Conservation (phyloP, 2,113 vertebrate genomes). For the Rousettus leschenaultii region DNA sequence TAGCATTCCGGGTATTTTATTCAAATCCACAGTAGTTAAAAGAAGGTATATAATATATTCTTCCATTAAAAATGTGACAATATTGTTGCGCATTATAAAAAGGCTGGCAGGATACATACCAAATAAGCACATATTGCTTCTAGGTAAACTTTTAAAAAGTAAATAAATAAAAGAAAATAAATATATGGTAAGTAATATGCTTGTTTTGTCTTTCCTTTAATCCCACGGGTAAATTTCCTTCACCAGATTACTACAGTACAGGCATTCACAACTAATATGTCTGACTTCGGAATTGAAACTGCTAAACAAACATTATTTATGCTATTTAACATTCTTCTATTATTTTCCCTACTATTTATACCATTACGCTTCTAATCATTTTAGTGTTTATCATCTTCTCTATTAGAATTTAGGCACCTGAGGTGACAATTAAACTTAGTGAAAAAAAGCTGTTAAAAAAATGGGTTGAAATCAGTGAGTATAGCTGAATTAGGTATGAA, state of each 20-base stretch:
- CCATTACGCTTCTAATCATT: neutral
- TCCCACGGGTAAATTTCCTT: conserved; percentile 28
- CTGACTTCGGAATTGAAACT: neutral
- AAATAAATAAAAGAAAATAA: neutral
- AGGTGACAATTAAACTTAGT: neutral
- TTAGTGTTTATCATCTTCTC: neutral
- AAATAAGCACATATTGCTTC: neutral
- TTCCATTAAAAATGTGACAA: neutral
- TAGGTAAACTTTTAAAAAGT: neutral
- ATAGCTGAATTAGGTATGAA: neutral
- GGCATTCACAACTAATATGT: neutral
- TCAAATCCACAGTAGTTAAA: neutral
- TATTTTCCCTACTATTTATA: neutral
- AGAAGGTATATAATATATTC: neutral
- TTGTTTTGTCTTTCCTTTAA: conserved; percentile 14
- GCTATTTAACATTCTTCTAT: neutral
- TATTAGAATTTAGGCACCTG: neutral
- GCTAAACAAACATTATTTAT: neutral
- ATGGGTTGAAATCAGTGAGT: neutral
- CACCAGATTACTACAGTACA: neutral
- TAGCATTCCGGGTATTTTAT: neutral
- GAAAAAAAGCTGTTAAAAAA: conserved; percentile 14
- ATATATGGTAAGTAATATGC: neutral
- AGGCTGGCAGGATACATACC: neutral
- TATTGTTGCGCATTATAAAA: neutral